phyloP scores from a whole-genome alignment of 2,797 vertebrate species.

The Myotis daubentonii region DNA sequence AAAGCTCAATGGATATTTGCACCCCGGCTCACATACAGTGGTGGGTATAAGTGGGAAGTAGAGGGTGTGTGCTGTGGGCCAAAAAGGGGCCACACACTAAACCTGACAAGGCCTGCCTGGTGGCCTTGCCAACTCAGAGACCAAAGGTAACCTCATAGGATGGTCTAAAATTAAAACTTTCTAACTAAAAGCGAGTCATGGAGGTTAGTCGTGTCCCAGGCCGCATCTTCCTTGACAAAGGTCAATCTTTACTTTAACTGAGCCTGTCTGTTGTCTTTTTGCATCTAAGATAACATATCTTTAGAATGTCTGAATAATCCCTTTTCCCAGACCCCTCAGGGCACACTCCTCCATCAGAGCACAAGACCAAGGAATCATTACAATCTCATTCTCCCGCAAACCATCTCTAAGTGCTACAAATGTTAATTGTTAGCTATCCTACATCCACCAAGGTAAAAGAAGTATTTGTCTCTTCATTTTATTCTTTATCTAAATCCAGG shows the following conservation, averaged over 20 bases:
- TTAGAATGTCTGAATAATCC: neutral
- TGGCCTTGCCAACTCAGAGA: neutral
- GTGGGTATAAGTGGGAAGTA: neutral
- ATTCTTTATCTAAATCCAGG: no score
- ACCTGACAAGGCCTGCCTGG: neutral
- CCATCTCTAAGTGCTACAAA: neutral
- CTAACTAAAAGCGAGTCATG: neutral
- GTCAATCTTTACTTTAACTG: neutral
- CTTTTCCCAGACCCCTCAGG: neutral
- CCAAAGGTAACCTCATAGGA: neutral
- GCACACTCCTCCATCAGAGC: neutral
- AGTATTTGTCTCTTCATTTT: no score
- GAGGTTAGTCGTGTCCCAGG: neutral
- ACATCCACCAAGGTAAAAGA: no score
- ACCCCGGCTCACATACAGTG: neutral
- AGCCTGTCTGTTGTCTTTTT: neutral
- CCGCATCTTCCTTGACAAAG: neutral
- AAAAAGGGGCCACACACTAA: neutral
- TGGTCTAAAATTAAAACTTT: neutral
- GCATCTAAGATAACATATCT: neutral
- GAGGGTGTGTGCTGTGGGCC: neutral
- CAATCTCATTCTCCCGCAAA: neutral
- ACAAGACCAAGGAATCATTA: neutral
- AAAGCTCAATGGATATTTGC: neutral
- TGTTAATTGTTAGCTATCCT: no score